Evolutionary conservation across 2,113 vertebrate genomes (phyloP), one percentile per base, ranked within the genome.

Genomic region (Chamaetylas fuelleborni): DNA sequence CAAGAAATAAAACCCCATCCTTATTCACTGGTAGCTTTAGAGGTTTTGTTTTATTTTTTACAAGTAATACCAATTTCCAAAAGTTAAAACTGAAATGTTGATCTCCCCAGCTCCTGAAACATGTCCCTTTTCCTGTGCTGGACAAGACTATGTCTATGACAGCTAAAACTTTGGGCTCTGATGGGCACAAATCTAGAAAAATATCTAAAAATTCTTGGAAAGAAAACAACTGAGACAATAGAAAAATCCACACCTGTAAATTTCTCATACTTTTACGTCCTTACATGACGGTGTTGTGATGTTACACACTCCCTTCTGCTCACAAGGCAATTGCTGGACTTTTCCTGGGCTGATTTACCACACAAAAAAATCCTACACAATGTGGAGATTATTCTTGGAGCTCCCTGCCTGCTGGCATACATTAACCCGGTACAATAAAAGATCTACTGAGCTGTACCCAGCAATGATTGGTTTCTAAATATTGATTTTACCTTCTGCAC

Each of bases 1-100:
- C 61, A 53, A 86, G 45, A 50, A 66, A 78, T 61, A 64, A 33
- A 0, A 0, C 1, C 24, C 1, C 8, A 31, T 25, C 1, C 6
- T 25, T 79, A 71, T 82, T 66, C 7, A 60, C 20, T 19, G 8
- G 5, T 51, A 60, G 4, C 4, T 54, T 50, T 77, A 34, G 53
- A 45, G 3, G 0, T 77, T 77, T 60, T 42, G 7, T 15, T 53
- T 67, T 38, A 28, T 17, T 64, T 88, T 92, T 71, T 7, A 86
- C 12, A 83, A 88, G 33, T 12, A 25, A 33, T 6, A 45, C 8
- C 5, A 3, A 5, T 71, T 84, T 81, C 60, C 51, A 87, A 50
- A 81, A 58, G n/a, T 54, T 33, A 24, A 33, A 78, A 74, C 3
- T 2, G 2, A 81, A 86, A 81, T 28, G 1, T 22, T 74, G 5